Base-by-base conservation (phyloP, 2,888 invertebrate species). In the Plebejus argus region DNA sequence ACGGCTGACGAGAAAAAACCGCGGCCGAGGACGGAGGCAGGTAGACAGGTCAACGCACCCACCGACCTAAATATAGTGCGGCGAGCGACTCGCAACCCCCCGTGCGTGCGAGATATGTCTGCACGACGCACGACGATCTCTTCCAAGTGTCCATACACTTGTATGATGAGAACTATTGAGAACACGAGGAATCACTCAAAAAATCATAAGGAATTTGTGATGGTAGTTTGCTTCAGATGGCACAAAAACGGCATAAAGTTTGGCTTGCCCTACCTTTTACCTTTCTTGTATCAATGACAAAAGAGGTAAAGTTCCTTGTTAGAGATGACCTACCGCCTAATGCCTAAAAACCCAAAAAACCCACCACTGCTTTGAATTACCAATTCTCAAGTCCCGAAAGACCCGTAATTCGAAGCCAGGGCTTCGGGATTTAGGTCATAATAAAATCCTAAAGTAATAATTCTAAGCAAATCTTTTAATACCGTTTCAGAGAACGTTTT, bases 41-140 rank as follows among this genome's bases (percentile, higher is more conserved):
- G 87, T 87, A 87, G 83, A 81, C 82, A 85, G 83, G 88, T 82
- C 87, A 86, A 83, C 80, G 87, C 53, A 82, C 83, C 78, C 56
- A 78, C 84, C 82, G 83, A 80, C 84, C 83, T 83, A 83, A 81
- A 83, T 83, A 83, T 83, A 83, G 81, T 78, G 77, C 77, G 45
- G 72, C 35, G 75, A 70, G 77, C 70, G 72, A 74, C 58, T 70
- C 72, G 74, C 76, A 72, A 75, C 71, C 78, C 70, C 75, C 53
- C n/a, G 66, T 66, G 66, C 66, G 66, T 66, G 66, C 66, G 33
- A 66, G 66, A 66, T 58, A 8, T 66, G 66, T 28, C 66, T 66
- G 66, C 66, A 66, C 28, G 28, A 20, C 23, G 61, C 12, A 66
- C 61, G 61, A 28, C 66, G 66, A 66, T 66, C 61, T 23, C 61